Percentiles rank a stretch among this genome's conserved stretches.
These are phyloP conservation scores for Macrophya annulata DNA, from an alignment of 2,888 invertebrate genomes.

Conservation along the genomic window DNA sequence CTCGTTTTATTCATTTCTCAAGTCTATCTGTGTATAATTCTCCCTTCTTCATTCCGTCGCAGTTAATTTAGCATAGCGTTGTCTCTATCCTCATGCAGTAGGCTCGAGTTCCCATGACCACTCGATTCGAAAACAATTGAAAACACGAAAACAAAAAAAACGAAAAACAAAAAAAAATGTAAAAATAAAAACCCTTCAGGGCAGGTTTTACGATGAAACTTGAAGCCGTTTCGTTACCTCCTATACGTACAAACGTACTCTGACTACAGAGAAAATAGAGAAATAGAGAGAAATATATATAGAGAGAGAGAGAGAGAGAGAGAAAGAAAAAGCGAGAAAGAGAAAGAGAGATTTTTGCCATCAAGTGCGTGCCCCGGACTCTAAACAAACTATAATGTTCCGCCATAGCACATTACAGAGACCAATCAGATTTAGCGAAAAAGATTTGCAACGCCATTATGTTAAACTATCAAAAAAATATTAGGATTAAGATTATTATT, in stretches of 20 bases:
- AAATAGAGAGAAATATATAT: too few species aligned
- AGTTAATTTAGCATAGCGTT: not conserved
- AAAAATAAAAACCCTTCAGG: constrained; percentile 45
- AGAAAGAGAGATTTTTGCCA: constrained; percentile 64
- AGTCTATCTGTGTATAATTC: not conserved
- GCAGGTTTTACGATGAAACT: constrained; percentile 74
- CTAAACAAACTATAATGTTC: constrained; percentile 62
- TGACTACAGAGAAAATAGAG: too few species aligned
- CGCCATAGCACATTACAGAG: not conserved
- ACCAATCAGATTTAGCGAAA: constrained; percentile 1
- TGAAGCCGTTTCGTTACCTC: constrained; percentile 64
- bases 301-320: too few species aligned
- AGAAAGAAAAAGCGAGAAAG: too few species aligned
- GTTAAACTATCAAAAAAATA: not conserved
- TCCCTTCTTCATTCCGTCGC: constrained; percentile 22
- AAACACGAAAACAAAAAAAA: constrained; percentile 55
- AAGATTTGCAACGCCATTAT: not conserved
- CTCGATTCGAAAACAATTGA: constrained; percentile 63
- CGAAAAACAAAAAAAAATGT: constrained; percentile 45
- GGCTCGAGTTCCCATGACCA: constrained; percentile 65
- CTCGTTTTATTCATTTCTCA: constrained; percentile 26
- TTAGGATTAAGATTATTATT: too few species aligned
- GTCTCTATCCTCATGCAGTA: constrained; percentile 37
- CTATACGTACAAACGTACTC: constrained; percentile 1
- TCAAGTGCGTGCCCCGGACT: constrained; percentile 63